These are phyloP conservation scores for Echinops telfairi DNA, from an alignment of 2,113 vertebrate species.

Conservation along the genomic window DNA sequence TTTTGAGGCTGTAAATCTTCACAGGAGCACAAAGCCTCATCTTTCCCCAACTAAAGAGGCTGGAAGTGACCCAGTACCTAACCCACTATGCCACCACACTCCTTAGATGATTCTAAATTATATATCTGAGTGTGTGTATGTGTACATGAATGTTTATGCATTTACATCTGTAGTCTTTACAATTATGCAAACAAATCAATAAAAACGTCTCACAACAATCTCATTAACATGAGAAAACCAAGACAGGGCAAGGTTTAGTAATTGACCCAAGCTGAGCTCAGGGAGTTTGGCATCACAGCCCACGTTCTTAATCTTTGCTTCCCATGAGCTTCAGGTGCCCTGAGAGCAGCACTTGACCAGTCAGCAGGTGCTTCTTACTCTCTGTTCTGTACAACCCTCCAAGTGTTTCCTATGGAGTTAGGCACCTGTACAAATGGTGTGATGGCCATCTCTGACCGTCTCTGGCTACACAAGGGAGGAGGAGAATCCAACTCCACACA, in stretches of 20 bases:
- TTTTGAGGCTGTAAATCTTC: too few species aligned
- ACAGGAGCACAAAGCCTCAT: too few species aligned
- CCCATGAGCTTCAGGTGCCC: background rate
- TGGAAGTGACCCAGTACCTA: too few species aligned
- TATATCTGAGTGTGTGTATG: background rate
- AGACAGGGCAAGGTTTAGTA: background rate
- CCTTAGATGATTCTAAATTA: background rate
- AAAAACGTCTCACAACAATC: slow-evolving; percentile 34
- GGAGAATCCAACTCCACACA: too few species aligned
- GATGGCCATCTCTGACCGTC: too few species aligned
- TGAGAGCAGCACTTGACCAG: background rate
- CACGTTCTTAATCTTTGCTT: slow-evolving; percentile 3
- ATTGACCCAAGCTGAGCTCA: background rate
- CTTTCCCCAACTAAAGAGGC: too few species aligned
- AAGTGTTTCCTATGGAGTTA: background rate
- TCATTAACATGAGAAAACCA: background rate
- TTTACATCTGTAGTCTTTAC: background rate
- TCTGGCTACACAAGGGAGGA: too few species aligned
- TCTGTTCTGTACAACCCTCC: background rate
- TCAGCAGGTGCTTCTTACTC: background rate
- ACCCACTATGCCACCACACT: too few species aligned
- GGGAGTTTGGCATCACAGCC: background rate
- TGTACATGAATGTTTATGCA: background rate
- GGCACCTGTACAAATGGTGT: background rate
- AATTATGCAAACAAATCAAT: slow-evolving; percentile 43